Evolutionary conservation across 2,113 vertebrate species (phyloP), one percentile per base, ranked within the genome.

Genomic region (Pituophis catenifer): DNA sequence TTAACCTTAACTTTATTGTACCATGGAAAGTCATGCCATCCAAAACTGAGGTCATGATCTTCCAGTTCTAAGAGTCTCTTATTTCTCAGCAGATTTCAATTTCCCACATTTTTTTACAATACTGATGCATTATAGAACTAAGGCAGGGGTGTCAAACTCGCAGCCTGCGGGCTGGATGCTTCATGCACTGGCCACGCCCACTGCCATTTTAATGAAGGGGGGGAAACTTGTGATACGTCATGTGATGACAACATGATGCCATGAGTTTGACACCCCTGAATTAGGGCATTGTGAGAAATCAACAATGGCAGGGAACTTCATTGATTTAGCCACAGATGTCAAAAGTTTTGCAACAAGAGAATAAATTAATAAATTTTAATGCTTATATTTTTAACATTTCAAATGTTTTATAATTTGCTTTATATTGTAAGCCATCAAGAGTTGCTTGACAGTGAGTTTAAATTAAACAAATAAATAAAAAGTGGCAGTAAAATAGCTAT

Each of bases 151-250:
- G 17, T 57, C 55, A 57, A 57, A 57, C 17, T 57, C 2, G 5
- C 5, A 57, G 55, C 5, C 5, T 1, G 17, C 0, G 0, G 17
- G 17, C 55, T 5, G 5, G 55, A 19, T 21, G 17, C 0, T 1
- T 19, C 55, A 57, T 3, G 1, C 1, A 6, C 55, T 57, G 0
- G 55, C 55, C 55, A 19, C 5, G 3, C 17, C 17, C 5, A 57
- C 5, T 17, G 1, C 17, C 5, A 57, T 57, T 57, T 57, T 57
- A 57, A 1, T 0, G 6, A 57, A 57, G 17, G 3, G 55, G 55
- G 15, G 5, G 5, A 21, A 57, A 57, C 4, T 57, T 5, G 5
- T 57, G 55, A 19, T 57, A 57, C 3, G 0, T 19, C 55, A 57
- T 1, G 55, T 19, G 55, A 57, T 1, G 5, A 21, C 17, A 57